These are phyloP conservation scores for Drosophila gunungcola DNA, from an alignment of 1,140 invertebrate species.

Conservation along the genomic window DNA sequence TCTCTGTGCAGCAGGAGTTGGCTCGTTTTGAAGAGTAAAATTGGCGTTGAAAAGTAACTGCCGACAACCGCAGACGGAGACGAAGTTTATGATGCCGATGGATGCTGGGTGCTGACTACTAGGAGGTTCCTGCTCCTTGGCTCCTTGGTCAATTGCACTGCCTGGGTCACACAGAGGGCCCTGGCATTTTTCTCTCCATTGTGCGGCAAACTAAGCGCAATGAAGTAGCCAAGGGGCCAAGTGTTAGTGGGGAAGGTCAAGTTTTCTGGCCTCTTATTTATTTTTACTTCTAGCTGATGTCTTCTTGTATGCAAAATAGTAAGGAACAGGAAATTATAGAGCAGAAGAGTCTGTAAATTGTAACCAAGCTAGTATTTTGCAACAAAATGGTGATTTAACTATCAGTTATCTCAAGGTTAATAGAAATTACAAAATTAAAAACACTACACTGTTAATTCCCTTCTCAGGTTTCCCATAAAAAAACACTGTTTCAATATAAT, in stretches of 20 bases:
- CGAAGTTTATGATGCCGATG: constrained; percentile 11
- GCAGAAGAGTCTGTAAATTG: not conserved
- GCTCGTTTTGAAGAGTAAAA: constrained; percentile 70
- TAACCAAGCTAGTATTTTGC: not conserved
- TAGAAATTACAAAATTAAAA: too few relatives aligned
- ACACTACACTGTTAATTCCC: too few relatives aligned
- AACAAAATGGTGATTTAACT: not conserved
- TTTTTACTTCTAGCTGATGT: constrained; percentile 25
- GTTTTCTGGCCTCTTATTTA: constrained; percentile 47
- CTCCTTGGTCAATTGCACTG: constrained; percentile 72
- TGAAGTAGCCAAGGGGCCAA: constrained; percentile 64
- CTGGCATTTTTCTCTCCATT: constrained; percentile 56
- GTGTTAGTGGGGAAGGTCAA: constrained; percentile 60
- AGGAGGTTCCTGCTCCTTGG: constrained; percentile 35
- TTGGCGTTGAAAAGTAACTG: constrained; percentile 82
- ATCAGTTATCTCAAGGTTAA: too few relatives aligned
- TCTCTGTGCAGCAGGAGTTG: constrained; percentile 25
- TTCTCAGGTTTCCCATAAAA: too few relatives aligned
- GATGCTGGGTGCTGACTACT: constrained; percentile 13
- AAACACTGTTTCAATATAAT: too few relatives aligned
- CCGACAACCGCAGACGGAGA: constrained; percentile 50
- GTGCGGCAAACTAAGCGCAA: constrained; percentile 71
- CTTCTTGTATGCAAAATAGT: constrained; percentile 22
- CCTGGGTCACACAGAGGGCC: constrained; percentile 47
- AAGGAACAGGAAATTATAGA: not conserved